A percentile compares a stretch with the other conserved stretches of the same genome.
phyloP scores from a whole-genome alignment of 1,140 invertebrate species.

The Zaprionus ghesquierei region DNA sequence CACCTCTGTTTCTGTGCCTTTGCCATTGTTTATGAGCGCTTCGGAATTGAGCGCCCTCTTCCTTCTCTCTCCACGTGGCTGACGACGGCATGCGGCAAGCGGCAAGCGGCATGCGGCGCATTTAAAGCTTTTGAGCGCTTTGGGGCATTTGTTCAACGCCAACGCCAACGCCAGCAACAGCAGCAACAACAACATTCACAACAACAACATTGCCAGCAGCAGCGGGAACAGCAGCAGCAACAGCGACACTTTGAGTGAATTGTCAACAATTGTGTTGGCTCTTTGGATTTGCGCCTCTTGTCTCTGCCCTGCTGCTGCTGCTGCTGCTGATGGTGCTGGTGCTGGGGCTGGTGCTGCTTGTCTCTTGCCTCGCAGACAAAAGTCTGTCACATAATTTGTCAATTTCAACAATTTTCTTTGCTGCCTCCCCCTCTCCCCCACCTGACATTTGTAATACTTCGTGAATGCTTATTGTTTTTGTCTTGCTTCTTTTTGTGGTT shows the following conservation, averaged over 20 bases:
- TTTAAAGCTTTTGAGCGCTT: constrained; percentile 79
- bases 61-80: neutral
- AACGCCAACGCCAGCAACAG: constrained; percentile 37
- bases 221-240: constrained; percentile 5
- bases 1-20: neutral
- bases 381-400: constrained; percentile 79
- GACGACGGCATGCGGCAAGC: too few relatives aligned
- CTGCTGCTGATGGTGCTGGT: neutral
- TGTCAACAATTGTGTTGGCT: constrained; percentile 78
- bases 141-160: constrained; percentile 75
- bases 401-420: constrained; percentile 68
- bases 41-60: constrained; percentile 47
- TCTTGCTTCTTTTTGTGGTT: neutral
- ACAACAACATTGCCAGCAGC: constrained; percentile 9
- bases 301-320: neutral
- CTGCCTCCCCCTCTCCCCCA: neutral
- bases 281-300: constrained; percentile 59
- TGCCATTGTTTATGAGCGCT: constrained; percentile 69
- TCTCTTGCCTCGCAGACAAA: constrained; percentile 51
- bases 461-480: constrained; percentile 63
- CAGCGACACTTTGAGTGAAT: constrained; percentile 69
- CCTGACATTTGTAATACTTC: constrained; percentile 61
- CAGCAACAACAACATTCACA: constrained; percentile 21
- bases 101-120: constrained; percentile 47
- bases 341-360: neutral